These are phyloP conservation scores for Drosophila phalerata DNA, from an alignment of 2,888 invertebrate genomes.

Conservation along the genomic window DNA sequence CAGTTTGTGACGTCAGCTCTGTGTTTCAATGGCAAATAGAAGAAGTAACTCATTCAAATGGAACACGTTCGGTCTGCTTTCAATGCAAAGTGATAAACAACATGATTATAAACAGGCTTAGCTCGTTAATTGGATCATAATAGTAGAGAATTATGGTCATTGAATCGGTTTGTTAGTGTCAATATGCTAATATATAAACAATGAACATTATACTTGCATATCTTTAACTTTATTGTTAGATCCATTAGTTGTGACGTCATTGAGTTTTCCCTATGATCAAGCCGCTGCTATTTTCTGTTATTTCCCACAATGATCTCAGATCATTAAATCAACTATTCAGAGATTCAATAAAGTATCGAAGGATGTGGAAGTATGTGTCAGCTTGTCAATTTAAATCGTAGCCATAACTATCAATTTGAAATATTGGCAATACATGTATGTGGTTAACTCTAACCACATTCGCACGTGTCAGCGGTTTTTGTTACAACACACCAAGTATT, in stretches of 20 bases:
- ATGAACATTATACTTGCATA: neutral
- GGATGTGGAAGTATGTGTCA: conserved; percentile 1
- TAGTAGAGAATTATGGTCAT: neutral
- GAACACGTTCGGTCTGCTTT: neutral
- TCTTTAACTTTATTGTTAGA: conserved; percentile 4
- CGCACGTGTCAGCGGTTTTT: conserved; percentile 33
- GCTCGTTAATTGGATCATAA: conserved; percentile 13
- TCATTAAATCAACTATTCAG: conserved; percentile 2
- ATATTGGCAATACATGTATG: conserved; percentile 13
- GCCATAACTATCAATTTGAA: conserved; percentile 12
- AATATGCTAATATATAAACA: conserved; percentile 23
- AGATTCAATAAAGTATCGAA: conserved; percentile 1
- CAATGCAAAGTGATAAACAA: neutral
- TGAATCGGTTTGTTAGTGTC: neutral
- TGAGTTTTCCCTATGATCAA: conserved; percentile 23
- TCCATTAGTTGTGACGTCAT: conserved; percentile 13
- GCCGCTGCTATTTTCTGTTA: neutral
- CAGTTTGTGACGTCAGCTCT: conserved; percentile 27
- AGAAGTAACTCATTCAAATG: conserved; percentile 9
- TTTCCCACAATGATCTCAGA: conserved; percentile 20
- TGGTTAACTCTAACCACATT: conserved; percentile 5
- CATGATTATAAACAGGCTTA: conserved; percentile 1
- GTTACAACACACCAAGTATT: neutral
- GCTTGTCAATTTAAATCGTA: conserved; percentile 5
- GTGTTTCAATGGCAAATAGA: neutral